phyloP scores from a whole-genome alignment of 2,113 vertebrate genomes.

The Tragelaphus strepsiceros region DNA sequence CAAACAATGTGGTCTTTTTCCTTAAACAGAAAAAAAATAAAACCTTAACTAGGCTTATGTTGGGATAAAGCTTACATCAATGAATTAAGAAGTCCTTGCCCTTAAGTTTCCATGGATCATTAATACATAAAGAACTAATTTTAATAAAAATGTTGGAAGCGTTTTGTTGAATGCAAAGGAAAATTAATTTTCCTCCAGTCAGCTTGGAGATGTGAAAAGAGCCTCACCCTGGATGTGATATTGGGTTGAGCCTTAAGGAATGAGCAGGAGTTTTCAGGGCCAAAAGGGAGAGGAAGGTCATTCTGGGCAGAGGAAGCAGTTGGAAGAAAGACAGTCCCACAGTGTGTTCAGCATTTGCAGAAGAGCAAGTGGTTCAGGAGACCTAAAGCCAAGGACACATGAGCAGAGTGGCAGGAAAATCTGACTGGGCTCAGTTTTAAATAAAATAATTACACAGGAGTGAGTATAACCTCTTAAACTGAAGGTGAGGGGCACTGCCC shows the following conservation, averaged over 20 bases:
- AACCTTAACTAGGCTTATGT: not conserved
- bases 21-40: not conserved
- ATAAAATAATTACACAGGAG: not conserved
- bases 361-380: not conserved
- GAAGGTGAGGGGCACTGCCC: not conserved
- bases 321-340: not conserved
- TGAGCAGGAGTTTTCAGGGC: not conserved
- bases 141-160: not conserved
- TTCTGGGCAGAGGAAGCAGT: not conserved
- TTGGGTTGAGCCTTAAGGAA: not conserved
- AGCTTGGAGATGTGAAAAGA: not conserved
- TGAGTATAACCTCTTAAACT: not conserved
- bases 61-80: not conserved
- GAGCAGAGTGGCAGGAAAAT: not conserved
- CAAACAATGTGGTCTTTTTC: not conserved
- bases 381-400: not conserved
- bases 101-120: not conserved
- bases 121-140: not conserved
- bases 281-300: not conserved
- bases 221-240: not conserved
- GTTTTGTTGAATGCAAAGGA: not conserved
- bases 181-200: not conserved
- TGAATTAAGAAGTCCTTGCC: constrained; percentile 8
- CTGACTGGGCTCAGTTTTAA: not conserved
- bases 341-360: not conserved